Base-by-base conservation (phyloP, 2,797 vertebrate genomes). In the Staurois parvus region DNA sequence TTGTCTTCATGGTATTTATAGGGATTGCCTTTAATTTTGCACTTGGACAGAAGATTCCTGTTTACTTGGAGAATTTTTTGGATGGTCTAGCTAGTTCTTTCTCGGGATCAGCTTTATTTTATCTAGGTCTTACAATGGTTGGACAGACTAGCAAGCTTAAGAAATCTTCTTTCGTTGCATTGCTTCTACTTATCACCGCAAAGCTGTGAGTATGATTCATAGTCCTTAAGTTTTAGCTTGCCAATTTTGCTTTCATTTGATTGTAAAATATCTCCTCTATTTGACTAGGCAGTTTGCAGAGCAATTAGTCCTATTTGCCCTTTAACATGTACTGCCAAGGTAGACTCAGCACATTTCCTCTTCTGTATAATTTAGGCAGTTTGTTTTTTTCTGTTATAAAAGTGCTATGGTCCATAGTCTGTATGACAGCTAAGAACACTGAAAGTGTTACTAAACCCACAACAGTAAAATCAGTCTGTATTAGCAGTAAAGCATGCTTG, bases 91-190 rank as follows among this genome's bases (percentile, higher is more conserved):
- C 94, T 73, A 97, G 96, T 92, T 97, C 98, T 13, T 99, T 99
- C 52, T 97, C 97, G 64, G 98, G 98, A 88, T 94, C 98, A 0
- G 98, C 98, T 76, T 94, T 99, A 83, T 99, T 99, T 95, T 99
- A 99, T 90, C 93, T 99, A 89, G 98, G 98, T 89, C 94, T 99
- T 56, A 95, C 96, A 68, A 99, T 99, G 98, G 97, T 99, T 84
- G 98, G 98, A 78, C 97, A 99, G 92, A 93, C 99, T 80, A 94
- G 93, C 88, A 98, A 95, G 87, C 89, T 99, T 87, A 97, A 96
- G 90, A 96, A 94, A 88, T 95, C 96, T 83, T 97, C 97, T 7
- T 96, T 97, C 72, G 94, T 99, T 84, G 94, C 97, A 28, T 93
- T 99, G 84, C 97, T 97, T 89, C 94, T 99, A 88, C 98, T 99